Evolutionary conservation across 2,113 vertebrate species (phyloP), one percentile per base, ranked within the genome.

Genomic region (Epinephelus cyanopodus): DNA sequence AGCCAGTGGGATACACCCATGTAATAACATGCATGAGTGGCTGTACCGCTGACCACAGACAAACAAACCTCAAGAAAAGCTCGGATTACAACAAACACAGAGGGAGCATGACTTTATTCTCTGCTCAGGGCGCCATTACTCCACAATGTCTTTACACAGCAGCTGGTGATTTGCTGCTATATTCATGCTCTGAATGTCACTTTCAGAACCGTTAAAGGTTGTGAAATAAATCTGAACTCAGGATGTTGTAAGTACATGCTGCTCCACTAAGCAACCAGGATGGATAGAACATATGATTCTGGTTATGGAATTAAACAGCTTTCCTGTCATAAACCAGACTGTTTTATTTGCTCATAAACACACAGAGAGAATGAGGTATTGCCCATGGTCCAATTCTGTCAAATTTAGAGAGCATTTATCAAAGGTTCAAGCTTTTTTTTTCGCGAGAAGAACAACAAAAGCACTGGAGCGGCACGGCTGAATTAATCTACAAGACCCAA

Each of bases 341-440:
- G 77, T 83, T 93, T 89, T 92, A 89, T 93, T 89, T 79, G 89
- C 77, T 87, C 84, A 90, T 87, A 87, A 92, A 92, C 89, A 92
- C 89, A 87, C 15, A 78, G 50, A 84, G 57, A 77, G 75, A 87
- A 82, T 66, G 83, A 90, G 88, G 84, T 77, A 85, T 79, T 64
- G 73, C 75, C 60, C 82, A 58, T 11, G 57, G 81, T 91, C 81
- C 91, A 86, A 79, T 86, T 90, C 84, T 89, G 91, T 90, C 90
- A 91, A 82, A 93, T 86, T 84, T 62, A 57, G 77, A 77, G 54
- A 63, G 87, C 82, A 89, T 93, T 93, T 81, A 87, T 93, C 90
- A 90, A 87, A 84, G 73, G 69, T 82, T 70, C 66, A 9, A 81
- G 80, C 74, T 78, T 78, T 83, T 33, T 33, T 78, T 85, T 86